Conservation (phyloP, 2,113 vertebrate genomes). For the Clinocottus analis region DNA sequence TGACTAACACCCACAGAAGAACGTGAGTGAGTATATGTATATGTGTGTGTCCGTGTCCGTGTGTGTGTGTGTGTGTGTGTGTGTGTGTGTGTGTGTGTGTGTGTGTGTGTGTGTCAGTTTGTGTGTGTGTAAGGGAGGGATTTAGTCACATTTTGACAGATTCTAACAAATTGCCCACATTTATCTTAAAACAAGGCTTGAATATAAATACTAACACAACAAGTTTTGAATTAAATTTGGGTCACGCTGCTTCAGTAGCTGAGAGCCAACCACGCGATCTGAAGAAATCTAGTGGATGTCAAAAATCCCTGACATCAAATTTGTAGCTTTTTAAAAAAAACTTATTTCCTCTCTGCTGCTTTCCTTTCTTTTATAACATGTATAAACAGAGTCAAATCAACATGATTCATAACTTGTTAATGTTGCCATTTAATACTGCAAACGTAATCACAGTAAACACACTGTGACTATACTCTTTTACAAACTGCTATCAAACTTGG, state of each 20-base stretch:
- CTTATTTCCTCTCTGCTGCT: background rate
- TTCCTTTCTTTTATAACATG: constrained; percentile 7
- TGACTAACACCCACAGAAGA: constrained; percentile 74
- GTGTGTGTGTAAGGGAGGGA: constrained; percentile 30
- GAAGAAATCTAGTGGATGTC: constrained; percentile 38
- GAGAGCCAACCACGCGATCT: constrained; percentile 38
- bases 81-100: constrained; percentile 26
- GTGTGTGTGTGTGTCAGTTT: constrained; percentile 29
- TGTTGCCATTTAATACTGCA: constrained; percentile 1
- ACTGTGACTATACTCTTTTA: constrained; percentile 23
- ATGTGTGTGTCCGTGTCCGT: constrained; percentile 21
- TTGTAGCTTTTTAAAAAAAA: background rate
- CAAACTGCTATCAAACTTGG: constrained; percentile 36
- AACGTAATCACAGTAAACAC: constrained; percentile 12
- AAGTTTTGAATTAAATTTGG: constrained; percentile 54
- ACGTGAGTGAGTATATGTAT: constrained; percentile 35
- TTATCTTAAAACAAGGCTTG: constrained; percentile 35
- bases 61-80: constrained; percentile 19
- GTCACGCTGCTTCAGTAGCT: constrained; percentile 39
- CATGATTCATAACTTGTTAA: constrained; percentile 14
- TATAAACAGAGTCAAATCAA: background rate
- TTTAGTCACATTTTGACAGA: constrained; percentile 62
- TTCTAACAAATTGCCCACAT: constrained; percentile 65
- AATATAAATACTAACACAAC: constrained; percentile 30
- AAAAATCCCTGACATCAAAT: constrained; percentile 33